A percentile compares a stretch with the other conserved stretches of the same genome.
Conservation (phyloP, 2,797 vertebrate genomes). For the Antrozous pallidus region DNA sequence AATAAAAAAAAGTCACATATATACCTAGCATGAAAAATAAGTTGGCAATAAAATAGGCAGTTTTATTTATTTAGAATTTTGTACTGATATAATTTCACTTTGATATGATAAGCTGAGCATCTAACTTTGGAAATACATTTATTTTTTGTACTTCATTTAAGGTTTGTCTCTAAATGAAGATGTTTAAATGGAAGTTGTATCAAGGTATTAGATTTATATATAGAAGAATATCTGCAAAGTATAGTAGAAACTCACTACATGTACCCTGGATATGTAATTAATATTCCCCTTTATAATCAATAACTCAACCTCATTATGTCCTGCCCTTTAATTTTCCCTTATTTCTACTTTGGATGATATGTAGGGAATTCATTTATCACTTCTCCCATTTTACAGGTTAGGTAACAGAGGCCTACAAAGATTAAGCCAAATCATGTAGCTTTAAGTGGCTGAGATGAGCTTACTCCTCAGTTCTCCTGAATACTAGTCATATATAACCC, state of each 20-base stretch:
- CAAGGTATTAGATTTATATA: neutral
- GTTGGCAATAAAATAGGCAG: neutral
- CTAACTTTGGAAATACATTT: neutral
- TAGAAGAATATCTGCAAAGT: neutral
- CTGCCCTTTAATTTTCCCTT: neutral
- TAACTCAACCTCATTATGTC: neutral
- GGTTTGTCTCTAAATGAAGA: neutral
- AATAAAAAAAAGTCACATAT: neutral
- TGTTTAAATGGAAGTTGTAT: neutral
- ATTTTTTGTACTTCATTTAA: neutral
- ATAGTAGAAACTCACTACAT: neutral
- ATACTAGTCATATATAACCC: neutral
- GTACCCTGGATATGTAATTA: neutral
- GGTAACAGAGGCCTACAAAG: neutral
- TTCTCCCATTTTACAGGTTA: neutral
- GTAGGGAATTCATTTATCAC: neutral
- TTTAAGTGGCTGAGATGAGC: neutral
- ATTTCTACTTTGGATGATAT: neutral
- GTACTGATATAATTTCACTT: neutral
- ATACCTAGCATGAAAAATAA: neutral
- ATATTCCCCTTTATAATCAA: neutral
- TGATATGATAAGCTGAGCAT: neutral
- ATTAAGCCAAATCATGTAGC: neutral
- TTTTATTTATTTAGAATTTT: conserved; percentile 33
- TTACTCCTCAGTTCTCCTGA: neutral